A percentile compares a stretch with the other conserved stretches of the same genome.
phyloP scores from a whole-genome alignment of 2,888 invertebrate genomes.

The Ophonus ardosiacus region DNA sequence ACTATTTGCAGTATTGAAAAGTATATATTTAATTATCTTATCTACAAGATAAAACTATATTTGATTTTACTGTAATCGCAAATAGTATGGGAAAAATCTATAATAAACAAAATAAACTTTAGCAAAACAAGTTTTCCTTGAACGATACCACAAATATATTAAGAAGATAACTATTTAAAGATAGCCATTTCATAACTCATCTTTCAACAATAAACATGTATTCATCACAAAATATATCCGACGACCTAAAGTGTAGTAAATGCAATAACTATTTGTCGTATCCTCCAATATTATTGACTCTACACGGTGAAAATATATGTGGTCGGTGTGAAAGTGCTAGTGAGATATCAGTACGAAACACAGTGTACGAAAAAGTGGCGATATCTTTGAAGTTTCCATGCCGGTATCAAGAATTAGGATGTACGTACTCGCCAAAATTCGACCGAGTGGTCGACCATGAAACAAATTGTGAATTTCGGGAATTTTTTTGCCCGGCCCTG shows the following conservation, averaged over 20 bases:
- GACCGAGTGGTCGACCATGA: slow-evolving; percentile 39
- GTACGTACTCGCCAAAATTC: slow-evolving; percentile 14
- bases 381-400: slow-evolving; percentile 35
- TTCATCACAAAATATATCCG: not conserved
- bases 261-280: slow-evolving; percentile 46
- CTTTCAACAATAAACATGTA: slow-evolving; percentile 13
- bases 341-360: slow-evolving; percentile 21
- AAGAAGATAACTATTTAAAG: slow-evolving; percentile 13
- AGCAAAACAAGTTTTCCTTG: slow-evolving; percentile 23
- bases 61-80: too few relatives aligned
- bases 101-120: not conserved
- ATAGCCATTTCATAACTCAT: slow-evolving; percentile 2
- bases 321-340: slow-evolving; percentile 34
- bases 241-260: slow-evolving; percentile 42
- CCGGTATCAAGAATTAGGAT: slow-evolving; percentile 43
- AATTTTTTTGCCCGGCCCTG: slow-evolving; percentile 13
- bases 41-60: too few relatives aligned
- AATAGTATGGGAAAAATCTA: too few relatives aligned
- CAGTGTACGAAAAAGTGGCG: slow-evolving; percentile 44
- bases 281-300: slow-evolving; percentile 27
- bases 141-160: slow-evolving; percentile 10
- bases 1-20: too few relatives aligned
- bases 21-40: too few relatives aligned
- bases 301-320: slow-evolving; percentile 50
- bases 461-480: slow-evolving; percentile 45